Base-by-base conservation (phyloP, 2,888 invertebrate species). In the Orthosia cruda region DNA sequence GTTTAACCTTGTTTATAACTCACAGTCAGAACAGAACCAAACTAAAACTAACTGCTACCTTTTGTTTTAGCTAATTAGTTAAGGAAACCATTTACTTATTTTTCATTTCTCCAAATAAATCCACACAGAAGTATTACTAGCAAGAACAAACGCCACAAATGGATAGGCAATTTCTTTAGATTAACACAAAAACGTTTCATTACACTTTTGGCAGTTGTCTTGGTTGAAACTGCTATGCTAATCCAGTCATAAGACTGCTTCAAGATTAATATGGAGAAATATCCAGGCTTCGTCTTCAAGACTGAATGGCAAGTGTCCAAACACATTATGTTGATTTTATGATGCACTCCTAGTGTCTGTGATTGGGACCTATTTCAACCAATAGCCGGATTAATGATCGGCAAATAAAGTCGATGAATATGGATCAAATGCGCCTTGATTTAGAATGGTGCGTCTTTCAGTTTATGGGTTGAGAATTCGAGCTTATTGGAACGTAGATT, bases 281-380 rank as follows among this genome's bases (percentile, higher is more conserved):
- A 67, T 74, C 62, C 68, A 54, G 57, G 26, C 40, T 47, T 23
- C 49, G 58, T 45, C 57, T 63, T 57, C 55, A 45, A 49, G 50
- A 74, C 50, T 63, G 65, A 54, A 66, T 86, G 85, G 85, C 85
- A 77, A 59, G 52, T 20, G 55, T 77, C 84, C 85, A 86, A 74
- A 84, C 64, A 74, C 55, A 74, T 86, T 85, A 86, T 81, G 81
- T 74, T 83, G 61, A 80, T 86, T 85, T 84, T 78, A 80, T 84
- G 65, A 61, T 63, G 49, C 62, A 23, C 20, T 58, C 26, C 71
- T 57, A 70, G 73, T 74, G 63, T 63, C 79, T 79, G 69, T 66
- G 74, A 81, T 77, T 72, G 70, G 52, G 23, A 4, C 59, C 58
- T 71, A 77, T 72, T 70, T 83, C 26, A 57, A 77, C 76, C 69